These are phyloP conservation scores for Malurus cyaneus DNA, from an alignment of 2,113 vertebrate genomes.

Conservation along the genomic window DNA sequence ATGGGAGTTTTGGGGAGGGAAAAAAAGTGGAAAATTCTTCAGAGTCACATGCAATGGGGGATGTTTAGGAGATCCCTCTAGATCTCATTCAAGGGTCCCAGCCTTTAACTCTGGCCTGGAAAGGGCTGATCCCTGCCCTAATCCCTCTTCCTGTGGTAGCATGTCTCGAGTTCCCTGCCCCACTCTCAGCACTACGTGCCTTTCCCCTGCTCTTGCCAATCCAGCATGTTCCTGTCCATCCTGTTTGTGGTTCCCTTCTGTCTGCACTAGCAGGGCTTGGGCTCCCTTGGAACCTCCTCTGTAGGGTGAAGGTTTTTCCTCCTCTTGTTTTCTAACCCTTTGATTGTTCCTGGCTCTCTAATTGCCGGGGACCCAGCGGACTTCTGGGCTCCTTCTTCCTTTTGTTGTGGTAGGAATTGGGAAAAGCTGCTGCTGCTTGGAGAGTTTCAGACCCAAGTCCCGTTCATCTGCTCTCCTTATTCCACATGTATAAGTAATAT, in stretches of 20 bases:
- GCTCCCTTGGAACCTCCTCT: not conserved
- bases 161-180: not conserved
- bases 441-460: not conserved
- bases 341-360: not conserved
- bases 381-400: slow-evolving; percentile 7
- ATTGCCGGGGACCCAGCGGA: not conserved
- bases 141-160: not conserved
- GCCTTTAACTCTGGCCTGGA: not conserved
- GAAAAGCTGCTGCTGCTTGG: not conserved
- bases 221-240: not conserved
- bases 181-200: not conserved
- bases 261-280: not conserved
- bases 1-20: not conserved
- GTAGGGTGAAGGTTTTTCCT: not conserved
- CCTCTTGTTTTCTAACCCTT: slow-evolving; percentile 8
- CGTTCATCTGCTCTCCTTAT: not conserved
- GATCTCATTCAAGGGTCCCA: fast-evolving
- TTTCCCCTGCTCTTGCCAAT: not conserved
- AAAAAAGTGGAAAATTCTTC: not conserved
- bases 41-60: fast-evolving
- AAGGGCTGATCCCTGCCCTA: not conserved
- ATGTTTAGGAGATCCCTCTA: not conserved
- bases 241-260: slow-evolving; percentile 7
- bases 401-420: slow-evolving; percentile 45
- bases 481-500: not conserved